Conservation (phyloP, 2,113 vertebrate genomes). For the Zosterops borbonicus region DNA sequence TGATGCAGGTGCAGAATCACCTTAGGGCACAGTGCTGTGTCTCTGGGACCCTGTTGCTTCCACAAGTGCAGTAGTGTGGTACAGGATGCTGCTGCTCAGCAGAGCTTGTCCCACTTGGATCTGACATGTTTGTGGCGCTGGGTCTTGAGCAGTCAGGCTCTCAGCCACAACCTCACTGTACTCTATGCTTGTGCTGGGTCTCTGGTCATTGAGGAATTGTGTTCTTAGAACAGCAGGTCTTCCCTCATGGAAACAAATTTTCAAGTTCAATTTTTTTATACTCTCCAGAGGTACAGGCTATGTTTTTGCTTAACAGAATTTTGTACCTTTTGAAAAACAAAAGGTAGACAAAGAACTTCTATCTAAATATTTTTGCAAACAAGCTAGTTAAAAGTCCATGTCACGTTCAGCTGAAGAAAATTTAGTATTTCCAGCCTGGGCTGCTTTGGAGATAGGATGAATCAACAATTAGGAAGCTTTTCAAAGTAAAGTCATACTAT, state of each 20-base stretch:
- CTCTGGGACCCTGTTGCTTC: background rate
- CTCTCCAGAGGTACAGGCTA: accelerated
- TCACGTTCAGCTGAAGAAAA: background rate
- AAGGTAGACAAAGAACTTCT: background rate
- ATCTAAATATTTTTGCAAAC: background rate
- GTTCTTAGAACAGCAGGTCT: background rate
- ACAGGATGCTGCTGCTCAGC: background rate
- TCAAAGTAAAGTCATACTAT: background rate
- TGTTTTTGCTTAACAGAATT: background rate
- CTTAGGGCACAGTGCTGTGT: background rate
- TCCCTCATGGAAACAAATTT: background rate
- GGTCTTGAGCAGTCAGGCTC: background rate
- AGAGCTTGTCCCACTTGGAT: background rate
- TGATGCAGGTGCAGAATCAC: background rate
- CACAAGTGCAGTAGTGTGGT: background rate
- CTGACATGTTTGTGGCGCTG: accelerated
- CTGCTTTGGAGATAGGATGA: background rate
- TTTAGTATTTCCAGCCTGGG: background rate
- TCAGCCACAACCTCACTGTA: accelerated
- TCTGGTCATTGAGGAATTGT: background rate
- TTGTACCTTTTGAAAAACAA: background rate
- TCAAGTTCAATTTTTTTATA: background rate
- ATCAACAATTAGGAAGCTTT: background rate
- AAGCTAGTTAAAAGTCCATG: background rate
- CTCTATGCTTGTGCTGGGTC: accelerated